A percentile compares a stretch with the other conserved stretches of the same genome.
Evolutionary conservation across 2,888 invertebrate genomes (phyloP).

Genomic region (Alviniconcha strummeri): DNA sequence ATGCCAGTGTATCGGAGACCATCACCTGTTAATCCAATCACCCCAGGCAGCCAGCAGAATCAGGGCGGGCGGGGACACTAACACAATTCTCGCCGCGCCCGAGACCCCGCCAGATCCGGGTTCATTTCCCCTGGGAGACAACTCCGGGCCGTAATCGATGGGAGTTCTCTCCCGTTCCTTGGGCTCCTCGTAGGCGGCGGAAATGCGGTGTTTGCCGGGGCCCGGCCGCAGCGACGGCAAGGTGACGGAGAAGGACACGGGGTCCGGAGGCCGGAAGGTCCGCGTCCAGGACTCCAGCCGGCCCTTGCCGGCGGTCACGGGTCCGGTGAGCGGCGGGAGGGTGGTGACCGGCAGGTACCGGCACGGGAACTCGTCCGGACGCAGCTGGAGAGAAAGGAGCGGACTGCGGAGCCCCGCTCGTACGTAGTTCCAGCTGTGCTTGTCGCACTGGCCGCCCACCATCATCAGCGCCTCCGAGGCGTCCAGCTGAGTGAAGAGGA

Average conservation of each 20-base stretch:
- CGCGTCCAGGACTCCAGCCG: not conserved
- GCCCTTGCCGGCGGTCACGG: not conserved
- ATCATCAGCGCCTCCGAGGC: constrained; percentile 49
- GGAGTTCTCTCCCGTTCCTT: not conserved
- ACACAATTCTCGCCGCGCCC: constrained; percentile 4
- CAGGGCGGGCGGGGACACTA: not conserved
- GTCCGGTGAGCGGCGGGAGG: constrained; percentile 17
- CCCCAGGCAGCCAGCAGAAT: not conserved
- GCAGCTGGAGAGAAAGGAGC: constrained; percentile 46
- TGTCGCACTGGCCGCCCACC: constrained; percentile 57
- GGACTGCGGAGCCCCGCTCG: constrained; percentile 49
- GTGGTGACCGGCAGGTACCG: constrained; percentile 46
- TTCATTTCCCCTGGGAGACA: constrained; percentile 21
- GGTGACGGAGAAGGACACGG: constrained; percentile 8
- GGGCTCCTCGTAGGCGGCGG: constrained; percentile 28
- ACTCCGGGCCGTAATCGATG: constrained; percentile 6
- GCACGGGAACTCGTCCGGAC: constrained; percentile 50
- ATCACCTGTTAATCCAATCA: constrained; percentile 23
- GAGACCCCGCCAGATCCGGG: not conserved
- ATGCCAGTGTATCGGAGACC: not conserved
- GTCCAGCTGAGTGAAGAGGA: constrained; percentile 54
- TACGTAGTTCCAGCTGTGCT: constrained; percentile 53
- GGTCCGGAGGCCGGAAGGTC: not conserved
- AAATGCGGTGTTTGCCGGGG: constrained; percentile 12
- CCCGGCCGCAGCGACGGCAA: not conserved